Evolutionary conservation across 2,888 invertebrate species (phyloP).

Genomic region (Entomobrya proxima): DNA sequence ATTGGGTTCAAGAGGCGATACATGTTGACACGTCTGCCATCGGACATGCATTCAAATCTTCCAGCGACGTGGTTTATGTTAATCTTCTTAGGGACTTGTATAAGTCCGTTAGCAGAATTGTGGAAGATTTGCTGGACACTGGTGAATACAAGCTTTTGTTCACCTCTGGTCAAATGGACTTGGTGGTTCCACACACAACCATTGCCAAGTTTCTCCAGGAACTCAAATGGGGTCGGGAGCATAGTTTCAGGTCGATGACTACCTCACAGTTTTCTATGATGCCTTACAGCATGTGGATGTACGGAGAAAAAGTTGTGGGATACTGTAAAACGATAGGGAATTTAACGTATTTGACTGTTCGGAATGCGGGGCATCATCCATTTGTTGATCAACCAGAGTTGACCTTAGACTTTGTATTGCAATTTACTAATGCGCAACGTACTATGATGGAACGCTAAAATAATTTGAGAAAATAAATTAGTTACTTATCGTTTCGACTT

Average conservation of each 20-base stretch:
- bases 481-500: no score
- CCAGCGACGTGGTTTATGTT: slow-evolving; percentile 81
- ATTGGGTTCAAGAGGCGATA: slow-evolving; percentile 75
- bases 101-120: slow-evolving; percentile 86
- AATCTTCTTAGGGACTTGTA: slow-evolving; percentile 87
- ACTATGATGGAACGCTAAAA: no score
- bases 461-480: no score
- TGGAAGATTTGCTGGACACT: slow-evolving; percentile 81
- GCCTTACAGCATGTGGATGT: slow-evolving; percentile 81
- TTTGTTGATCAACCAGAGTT: slow-evolving; percentile 88
- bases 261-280: slow-evolving; percentile 75
- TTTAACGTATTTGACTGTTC: slow-evolving; percentile 85
- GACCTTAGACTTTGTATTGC: slow-evolving; percentile 85
- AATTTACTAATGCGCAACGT: slow-evolving; percentile 79
- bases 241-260: slow-evolving; percentile 83
- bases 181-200: slow-evolving; percentile 91
- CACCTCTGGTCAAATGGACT: slow-evolving; percentile 93
- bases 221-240: slow-evolving; percentile 84
- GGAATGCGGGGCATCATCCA: slow-evolving; percentile 90
- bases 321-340: slow-evolving; percentile 85
- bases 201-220: slow-evolving; percentile 87
- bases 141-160: slow-evolving; percentile 84
- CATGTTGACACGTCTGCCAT: slow-evolving; percentile 77
- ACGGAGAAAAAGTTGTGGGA: slow-evolving; percentile 84
- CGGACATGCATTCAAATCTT: slow-evolving; percentile 69